These are phyloP conservation scores for Mesoligia furuncula DNA, from an alignment of 2,888 invertebrate genomes.

Conservation along the genomic window DNA sequence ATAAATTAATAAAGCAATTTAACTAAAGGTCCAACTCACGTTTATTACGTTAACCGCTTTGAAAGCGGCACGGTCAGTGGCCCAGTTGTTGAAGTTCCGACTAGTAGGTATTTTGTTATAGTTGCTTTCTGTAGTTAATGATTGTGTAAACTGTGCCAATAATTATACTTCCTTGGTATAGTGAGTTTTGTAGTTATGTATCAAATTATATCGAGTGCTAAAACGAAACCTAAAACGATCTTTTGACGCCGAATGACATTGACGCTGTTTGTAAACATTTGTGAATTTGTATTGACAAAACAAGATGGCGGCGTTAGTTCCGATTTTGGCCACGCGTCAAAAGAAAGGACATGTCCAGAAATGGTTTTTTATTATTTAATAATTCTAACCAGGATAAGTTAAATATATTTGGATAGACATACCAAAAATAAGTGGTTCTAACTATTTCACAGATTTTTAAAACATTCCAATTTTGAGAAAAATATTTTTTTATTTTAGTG, in stretches of 20 bases:
- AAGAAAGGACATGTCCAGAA: too few species aligned
- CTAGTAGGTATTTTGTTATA: conserved; percentile 57
- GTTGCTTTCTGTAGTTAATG: conserved; percentile 55
- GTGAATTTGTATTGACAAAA: not conserved
- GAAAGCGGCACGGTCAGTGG: conserved; percentile 50
- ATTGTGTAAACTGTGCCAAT: conserved; percentile 30
- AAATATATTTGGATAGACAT: too few species aligned
- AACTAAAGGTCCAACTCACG: conserved; percentile 62
- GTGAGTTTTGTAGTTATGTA: not conserved
- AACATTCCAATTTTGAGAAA: too few species aligned
- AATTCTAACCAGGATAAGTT: too few species aligned
- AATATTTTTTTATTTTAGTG: too few species aligned
- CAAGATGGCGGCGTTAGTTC: not conserved
- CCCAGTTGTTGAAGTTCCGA: conserved; percentile 56
- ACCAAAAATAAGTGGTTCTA: too few species aligned
- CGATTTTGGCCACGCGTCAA: not conserved
- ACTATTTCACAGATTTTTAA: too few species aligned
- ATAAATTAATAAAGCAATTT: conserved; percentile 66
- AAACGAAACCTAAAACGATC: too few species aligned
- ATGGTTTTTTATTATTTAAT: too few species aligned
- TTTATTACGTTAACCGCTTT: conserved; percentile 65
- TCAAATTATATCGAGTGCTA: too few species aligned
- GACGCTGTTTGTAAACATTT: not conserved
- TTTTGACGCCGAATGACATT: not conserved
- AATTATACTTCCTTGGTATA: conserved; percentile 11